phyloP scores from a whole-genome alignment of 1,140 invertebrate genomes.

The Ephestia elutella region DNA sequence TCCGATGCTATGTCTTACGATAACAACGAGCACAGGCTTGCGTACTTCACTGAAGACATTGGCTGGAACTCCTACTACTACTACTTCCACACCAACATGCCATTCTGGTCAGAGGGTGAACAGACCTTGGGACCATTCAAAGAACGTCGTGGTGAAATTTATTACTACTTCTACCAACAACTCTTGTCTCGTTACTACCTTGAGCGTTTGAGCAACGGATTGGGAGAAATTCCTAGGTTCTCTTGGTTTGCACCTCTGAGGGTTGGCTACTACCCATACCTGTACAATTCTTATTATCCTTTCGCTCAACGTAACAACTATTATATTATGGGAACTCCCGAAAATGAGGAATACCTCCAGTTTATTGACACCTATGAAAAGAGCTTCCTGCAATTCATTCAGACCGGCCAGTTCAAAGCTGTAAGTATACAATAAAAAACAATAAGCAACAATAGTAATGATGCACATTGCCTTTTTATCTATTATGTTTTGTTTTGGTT shows the following conservation, averaged over 20 bases:
- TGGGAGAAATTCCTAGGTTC: conserved; percentile 77
- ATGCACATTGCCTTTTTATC: too few species aligned
- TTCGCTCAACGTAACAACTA: conserved; percentile 50
- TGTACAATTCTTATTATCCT: conserved; percentile 34
- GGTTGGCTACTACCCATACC: conserved; percentile 76
- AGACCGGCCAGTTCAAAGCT: conserved; percentile 50
- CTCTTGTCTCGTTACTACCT: conserved; percentile 80
- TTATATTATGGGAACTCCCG: conserved; percentile 41
- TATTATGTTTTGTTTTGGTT: conserved; percentile 17
- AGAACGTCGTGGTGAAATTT: conserved; percentile 77
- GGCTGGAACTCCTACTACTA: conserved; percentile 82
- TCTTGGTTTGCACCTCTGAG: conserved; percentile 73
- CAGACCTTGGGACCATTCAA: conserved; percentile 55
- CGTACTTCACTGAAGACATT: conserved; percentile 84
- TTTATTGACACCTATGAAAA: conserved; percentile 55
- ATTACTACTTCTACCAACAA: conserved; percentile 77
- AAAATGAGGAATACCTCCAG: conserved; percentile 45
- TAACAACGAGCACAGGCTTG: conserved; percentile 77
- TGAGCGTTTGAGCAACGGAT: conserved; percentile 78
- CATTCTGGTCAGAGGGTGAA: conserved; percentile 78
- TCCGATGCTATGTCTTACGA: conserved; percentile 67
- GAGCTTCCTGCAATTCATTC: conserved; percentile 49
- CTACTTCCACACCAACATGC: conserved; percentile 79
- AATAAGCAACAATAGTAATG: too few species aligned
- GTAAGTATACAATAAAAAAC: conserved; percentile 32